Base-by-base conservation (phyloP, 1,140 invertebrate genomes). In the Lasioglossum baleicum region DNA sequence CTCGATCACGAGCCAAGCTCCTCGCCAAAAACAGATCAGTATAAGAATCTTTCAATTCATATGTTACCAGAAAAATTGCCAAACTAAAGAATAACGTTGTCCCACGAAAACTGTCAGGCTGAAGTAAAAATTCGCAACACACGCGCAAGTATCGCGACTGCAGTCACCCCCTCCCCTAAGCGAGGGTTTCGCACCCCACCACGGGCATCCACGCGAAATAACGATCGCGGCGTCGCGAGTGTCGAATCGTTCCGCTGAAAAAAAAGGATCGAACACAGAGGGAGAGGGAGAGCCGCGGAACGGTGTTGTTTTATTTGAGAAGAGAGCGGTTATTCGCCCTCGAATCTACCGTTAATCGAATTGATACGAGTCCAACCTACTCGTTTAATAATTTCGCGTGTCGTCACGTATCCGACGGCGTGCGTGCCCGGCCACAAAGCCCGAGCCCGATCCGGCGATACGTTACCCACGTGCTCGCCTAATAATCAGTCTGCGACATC, bases 401-500 rank as follows among this genome's bases (percentile, higher is more conserved):
- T 60, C 65, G 65, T 75, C 74, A n/a, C 53, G 66, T 63, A 40
- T 13, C 7, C 22, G 48, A 10, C 13, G 40, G 31, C 22, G 42
- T 61, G 70, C 70, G 70, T 72, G 70, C n/a, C 15, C 26, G 15
- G 15, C 17, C 17, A 22, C 7, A 11, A 56, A 44, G 3, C 35
- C 35, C 7, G 44, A 31, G 6, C 17, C 0, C 42, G 60, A 78
- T 71, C 20, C 44, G 15, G 6, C 13, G 42, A 71, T 53, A 60
- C n/a, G 15, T 7, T 26, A 10, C 44, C n/a, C 13, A 17, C 35
- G 69, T 17, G 69, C 40, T 66, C 48, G 22, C 40, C 44, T 17
- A n/a, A 63, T 75, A 80, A 67, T 80, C 77, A 11, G 61, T 8
- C 63, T 3, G 35, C 71, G 77, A 63, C 71, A 74, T 74, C 70